These are phyloP conservation scores for Clitarchus hookeri DNA, from an alignment of 2,888 invertebrate species.

Conservation along the genomic window DNA sequence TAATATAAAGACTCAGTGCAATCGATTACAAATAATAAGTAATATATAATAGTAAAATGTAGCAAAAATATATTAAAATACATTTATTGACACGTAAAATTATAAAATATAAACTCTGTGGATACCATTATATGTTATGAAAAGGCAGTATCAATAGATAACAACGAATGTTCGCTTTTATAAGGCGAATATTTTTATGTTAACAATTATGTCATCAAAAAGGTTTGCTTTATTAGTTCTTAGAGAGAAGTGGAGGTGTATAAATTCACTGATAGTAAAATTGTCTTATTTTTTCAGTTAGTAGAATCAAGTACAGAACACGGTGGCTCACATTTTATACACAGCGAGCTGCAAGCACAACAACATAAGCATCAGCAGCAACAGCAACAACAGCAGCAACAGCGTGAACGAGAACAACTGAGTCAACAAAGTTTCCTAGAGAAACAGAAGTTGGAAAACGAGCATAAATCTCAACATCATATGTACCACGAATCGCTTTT, in stretches of 20 bases:
- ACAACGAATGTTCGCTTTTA: too few species aligned
- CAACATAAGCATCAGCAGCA: slow-evolving; percentile 27
- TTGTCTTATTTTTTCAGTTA: slow-evolving; percentile 29
- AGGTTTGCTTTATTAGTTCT: not conserved
- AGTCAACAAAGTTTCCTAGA: slow-evolving; percentile 22
- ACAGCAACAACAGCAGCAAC: not conserved
- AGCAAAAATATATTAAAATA: too few species aligned
- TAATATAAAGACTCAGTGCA: too few species aligned
- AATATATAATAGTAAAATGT: too few species aligned
- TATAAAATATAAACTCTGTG: too few species aligned
- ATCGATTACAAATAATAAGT: too few species aligned
- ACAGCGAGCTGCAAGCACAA: slow-evolving; percentile 32
- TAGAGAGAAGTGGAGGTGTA: too few species aligned
- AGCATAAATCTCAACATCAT: slow-evolving; percentile 36
- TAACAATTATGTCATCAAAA: too few species aligned
- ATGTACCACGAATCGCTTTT: slow-evolving; percentile 34
- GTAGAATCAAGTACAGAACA: slow-evolving; percentile 36
- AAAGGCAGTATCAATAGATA: too few species aligned
- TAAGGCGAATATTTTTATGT: too few species aligned
- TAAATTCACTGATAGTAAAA: not conserved
- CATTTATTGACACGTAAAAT: too few species aligned
- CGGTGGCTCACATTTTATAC: slow-evolving; percentile 32
- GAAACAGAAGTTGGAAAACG: slow-evolving; percentile 45
- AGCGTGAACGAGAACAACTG: slow-evolving; percentile 21
- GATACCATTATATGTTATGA: too few species aligned